phyloP scores from a whole-genome alignment of 2,888 invertebrate species.

The Leucania comma region DNA sequence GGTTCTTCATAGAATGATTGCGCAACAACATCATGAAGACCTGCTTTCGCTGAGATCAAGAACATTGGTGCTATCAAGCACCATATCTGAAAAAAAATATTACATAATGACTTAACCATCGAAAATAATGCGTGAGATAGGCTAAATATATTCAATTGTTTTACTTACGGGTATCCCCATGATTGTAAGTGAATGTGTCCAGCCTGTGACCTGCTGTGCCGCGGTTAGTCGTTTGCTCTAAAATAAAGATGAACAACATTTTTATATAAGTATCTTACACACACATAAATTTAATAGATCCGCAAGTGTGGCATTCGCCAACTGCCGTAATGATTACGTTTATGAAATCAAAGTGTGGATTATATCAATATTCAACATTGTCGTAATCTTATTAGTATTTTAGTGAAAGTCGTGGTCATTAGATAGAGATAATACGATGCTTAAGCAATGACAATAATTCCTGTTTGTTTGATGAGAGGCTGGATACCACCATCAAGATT shows the following conservation, averaged over 20 bases:
- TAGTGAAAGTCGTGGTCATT: constrained; percentile 48
- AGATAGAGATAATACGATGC: constrained; percentile 31
- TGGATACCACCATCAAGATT: neutral
- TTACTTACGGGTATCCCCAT: constrained; percentile 77
- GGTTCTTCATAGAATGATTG: constrained; percentile 69
- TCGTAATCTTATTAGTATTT: constrained; percentile 50
- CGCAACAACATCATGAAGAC: constrained; percentile 71
- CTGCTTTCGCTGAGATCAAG: constrained; percentile 67
- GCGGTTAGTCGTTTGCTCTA: constrained; percentile 73
- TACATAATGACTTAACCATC: neutral
- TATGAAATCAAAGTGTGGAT: constrained; percentile 41
- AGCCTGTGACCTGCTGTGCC: constrained; percentile 68
- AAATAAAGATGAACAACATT: constrained; percentile 72
- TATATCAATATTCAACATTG: constrained; percentile 50
- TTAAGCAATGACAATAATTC: neutral
- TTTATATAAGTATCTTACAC: constrained; percentile 78
- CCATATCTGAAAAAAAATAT: constrained; percentile 70
- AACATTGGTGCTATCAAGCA: constrained; percentile 67
- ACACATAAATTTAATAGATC: constrained; percentile 73
- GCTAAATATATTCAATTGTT: neutral
- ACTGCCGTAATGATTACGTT: constrained; percentile 52
- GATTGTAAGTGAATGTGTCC: constrained; percentile 65
- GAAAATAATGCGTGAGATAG: neutral
- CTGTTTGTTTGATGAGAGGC: neutral
- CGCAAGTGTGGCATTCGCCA: constrained; percentile 58